Evolutionary conservation across 1,140 invertebrate species (phyloP), one percentile per base, ranked within the genome.

Genomic region (Archegozetes longisetosus): DNA sequence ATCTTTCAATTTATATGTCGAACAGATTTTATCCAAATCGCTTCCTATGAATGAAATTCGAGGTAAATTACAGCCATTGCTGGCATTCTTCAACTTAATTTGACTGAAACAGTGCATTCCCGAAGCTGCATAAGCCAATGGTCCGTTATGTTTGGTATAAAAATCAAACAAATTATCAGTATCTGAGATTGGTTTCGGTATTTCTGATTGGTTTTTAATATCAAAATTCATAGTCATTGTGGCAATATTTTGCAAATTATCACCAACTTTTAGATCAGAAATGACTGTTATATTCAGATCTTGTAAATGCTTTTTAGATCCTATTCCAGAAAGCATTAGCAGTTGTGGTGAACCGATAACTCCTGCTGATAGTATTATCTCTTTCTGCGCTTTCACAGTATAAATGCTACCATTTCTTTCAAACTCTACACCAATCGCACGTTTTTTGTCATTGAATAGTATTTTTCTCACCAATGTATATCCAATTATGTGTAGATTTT

Each of bases 401-500:
- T 82, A 78, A 0, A 82, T 69, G 70, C 80, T 14, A 28, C 82
- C 75, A 46, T 73, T 77, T 46, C 75, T 75, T 1, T 81, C 65
- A 53, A 84, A 86, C 65, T 85, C 79, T 0, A 91, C 83, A 0
- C 85, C 86, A 2, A 80, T 80, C 0, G 84, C 84, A 55, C 82
- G 72, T 69, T 85, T 91, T 0, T 79, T 82, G 79, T 75, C 67
- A 0, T 64, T 53, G 26, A 64, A 63, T 2, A 64, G 40, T 4
- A 64, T 88, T 0, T 86, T 83, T 1, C 83, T 89, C 0, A 85
- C 88, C 48, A 89, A 82, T 0, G 87, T 78, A 60, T 86, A 78
- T 75, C 88, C 85, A 0, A 87, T 80, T 2, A 93, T 80, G 67
- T 91, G 84, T 0, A 96, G 73, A 69, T 96, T 96, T 23, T 77